Conservation (phyloP, 2,113 vertebrate genomes). For the Odocoileus virginianus region DNA sequence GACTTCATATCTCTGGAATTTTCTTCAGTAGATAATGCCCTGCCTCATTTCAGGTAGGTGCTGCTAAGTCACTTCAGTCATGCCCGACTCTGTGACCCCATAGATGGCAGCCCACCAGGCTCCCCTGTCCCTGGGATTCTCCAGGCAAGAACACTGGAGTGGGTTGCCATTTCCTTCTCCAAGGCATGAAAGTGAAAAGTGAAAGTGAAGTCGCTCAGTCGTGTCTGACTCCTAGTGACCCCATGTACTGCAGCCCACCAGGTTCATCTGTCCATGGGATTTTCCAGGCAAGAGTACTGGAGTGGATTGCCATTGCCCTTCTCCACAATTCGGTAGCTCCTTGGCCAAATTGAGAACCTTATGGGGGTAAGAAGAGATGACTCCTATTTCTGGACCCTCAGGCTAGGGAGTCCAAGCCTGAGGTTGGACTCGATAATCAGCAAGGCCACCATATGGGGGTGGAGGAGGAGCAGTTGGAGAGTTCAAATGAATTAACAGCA, state of each 20-base stretch:
- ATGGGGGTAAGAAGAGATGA: not conserved
- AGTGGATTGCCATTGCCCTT: not conserved
- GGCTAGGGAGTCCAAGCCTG: not conserved
- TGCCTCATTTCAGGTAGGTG: not conserved
- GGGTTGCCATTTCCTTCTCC: not conserved
- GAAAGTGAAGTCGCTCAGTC: not conserved
- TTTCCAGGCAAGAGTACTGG: not conserved
- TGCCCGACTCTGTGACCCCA: not conserved
- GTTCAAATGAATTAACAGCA: not conserved
- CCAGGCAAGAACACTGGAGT: not conserved
- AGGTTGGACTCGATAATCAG: not conserved
- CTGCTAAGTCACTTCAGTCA: rapidly evolving
- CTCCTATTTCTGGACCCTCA: not conserved
- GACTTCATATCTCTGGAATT: not conserved
- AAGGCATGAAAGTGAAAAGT: not conserved
- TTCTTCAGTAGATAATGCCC: not conserved
- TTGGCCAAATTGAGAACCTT: not conserved
- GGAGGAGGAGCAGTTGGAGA: too few species aligned
- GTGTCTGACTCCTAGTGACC: rapidly evolving
- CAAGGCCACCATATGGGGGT: not conserved
- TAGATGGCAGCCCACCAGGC: not conserved
- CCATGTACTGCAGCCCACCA: not conserved
- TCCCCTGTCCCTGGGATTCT: not conserved
- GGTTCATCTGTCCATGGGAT: not conserved
- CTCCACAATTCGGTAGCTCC: not conserved